Conservation (phyloP, 2,888 invertebrate genomes). For the Pachymerium ferrugineum region DNA sequence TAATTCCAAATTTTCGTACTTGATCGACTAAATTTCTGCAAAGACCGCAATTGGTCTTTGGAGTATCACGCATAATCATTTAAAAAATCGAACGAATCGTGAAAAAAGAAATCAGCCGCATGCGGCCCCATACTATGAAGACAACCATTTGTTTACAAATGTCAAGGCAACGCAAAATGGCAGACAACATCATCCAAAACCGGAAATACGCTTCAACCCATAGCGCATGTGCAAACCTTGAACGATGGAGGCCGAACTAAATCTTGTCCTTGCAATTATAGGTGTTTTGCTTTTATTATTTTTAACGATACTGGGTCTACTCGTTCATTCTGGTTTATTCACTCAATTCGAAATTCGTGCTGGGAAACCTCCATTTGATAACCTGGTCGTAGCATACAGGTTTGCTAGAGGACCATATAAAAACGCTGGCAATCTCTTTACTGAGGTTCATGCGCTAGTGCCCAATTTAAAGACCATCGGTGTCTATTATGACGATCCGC, state of each 20-base stretch:
- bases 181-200: neutral
- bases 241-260: conserved; percentile 40
- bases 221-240: neutral
- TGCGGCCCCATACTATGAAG: conserved; percentile 43
- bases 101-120: neutral
- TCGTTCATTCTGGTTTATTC: conserved; percentile 47
- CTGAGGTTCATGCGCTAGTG: conserved; percentile 46
- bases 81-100: neutral
- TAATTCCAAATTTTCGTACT: neutral
- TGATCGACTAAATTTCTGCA: neutral
- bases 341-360: conserved; percentile 45
- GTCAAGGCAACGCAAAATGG: conserved; percentile 49
- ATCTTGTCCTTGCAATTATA: conserved; percentile 41
- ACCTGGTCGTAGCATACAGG: conserved; percentile 47
- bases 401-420: conserved; percentile 49
- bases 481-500: conserved; percentile 51
- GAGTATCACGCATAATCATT: neutral
- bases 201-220: neutral
- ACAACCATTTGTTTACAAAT: conserved; percentile 48
- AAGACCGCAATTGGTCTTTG: neutral
- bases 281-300: conserved; percentile 42
- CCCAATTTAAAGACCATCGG: conserved; percentile 47
- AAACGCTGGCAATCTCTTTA: conserved; percentile 47
- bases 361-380: conserved; percentile 45
- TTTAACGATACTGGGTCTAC: conserved; percentile 41